Base-by-base conservation (phyloP, 53 echinoderm and acorn worm genomes). In the Arbacia lixula region DNA sequence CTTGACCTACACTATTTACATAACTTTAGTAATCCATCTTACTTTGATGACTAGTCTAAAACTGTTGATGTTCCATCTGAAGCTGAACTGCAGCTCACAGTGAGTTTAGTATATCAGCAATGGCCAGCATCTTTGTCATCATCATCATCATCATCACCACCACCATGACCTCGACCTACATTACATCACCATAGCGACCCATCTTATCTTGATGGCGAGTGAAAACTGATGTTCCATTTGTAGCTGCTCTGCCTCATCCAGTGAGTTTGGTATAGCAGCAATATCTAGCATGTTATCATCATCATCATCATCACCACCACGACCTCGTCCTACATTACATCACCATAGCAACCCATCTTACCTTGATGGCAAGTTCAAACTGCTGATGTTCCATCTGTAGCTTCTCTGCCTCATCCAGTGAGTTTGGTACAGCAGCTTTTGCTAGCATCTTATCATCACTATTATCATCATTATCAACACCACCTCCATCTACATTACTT, bases 311-410 rank as follows among this genome's bases (percentile, higher is more conserved):
- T 0, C 66, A 1, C 37, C 33, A 14, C 34, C 35, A 31, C 2
- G 17, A 62, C 8, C 2, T 19, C 31, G 60, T 60, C 9, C 9
- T 32, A 30, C 30, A 32, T 62, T 1, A 2, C 20, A 19, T 0
- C 30, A 60, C 56, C 56, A 56, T 8, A 29, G n/a, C n/a, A n/a
- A n/a, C n/a, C n/a, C 8, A 10, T 20, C 91, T 68, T 85, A 99
- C 99, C 91, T 99, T 94, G 56, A 99, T 95, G 60, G 99, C 94
- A 60, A 88, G 78, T 77, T 99, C 94, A 92, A 99, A 99, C 82
- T 99, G 94, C 55, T 99, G 92, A 90, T 99, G 94, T 38, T 99
- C 94, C 38, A 38, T 76, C 83, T 95, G 99, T 68, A 99, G 86
- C 58, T 90, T 71, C 66, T 99, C 99, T 43, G 99, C 99, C 69